Percentiles rank a stretch among this genome's conserved stretches.
Evolutionary conservation across 2,113 vertebrate species (phyloP).

Genomic region (Alouatta palliata): DNA sequence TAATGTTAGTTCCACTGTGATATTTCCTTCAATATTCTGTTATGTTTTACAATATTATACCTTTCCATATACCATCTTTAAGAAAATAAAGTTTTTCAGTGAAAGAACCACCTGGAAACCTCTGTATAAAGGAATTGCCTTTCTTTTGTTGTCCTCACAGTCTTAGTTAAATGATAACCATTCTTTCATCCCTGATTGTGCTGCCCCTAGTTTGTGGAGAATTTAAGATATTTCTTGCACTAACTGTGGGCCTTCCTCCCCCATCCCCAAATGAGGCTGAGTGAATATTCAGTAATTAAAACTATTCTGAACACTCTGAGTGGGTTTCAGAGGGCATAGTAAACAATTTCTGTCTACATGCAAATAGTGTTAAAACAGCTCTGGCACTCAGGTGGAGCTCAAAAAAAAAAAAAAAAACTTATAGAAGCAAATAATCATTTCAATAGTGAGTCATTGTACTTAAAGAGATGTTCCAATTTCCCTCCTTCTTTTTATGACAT

Average conservation of each 20-base stretch:
- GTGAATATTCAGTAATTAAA: neutral
- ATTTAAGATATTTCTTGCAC: neutral
- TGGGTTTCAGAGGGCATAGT: neutral
- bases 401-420: neutral
- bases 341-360: neutral
- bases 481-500: neutral
- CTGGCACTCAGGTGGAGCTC: neutral
- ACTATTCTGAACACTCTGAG: neutral
- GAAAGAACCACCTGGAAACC: neutral
- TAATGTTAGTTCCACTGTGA: neutral
- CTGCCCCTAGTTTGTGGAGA: neutral
- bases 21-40: neutral
- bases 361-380: neutral
- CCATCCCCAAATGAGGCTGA: neutral
- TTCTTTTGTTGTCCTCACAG: neutral
- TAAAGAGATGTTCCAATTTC: neutral
- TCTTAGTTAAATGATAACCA: neutral
- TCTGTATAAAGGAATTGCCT: neutral
- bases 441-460: neutral
- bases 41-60: neutral
- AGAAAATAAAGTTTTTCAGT: neutral
- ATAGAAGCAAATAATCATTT: neutral
- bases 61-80: neutral
- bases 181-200: neutral
- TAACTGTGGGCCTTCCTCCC: fast-evolving